Base-by-base conservation (phyloP, 2,888 invertebrate species). In the Epistrophella euchroma region DNA sequence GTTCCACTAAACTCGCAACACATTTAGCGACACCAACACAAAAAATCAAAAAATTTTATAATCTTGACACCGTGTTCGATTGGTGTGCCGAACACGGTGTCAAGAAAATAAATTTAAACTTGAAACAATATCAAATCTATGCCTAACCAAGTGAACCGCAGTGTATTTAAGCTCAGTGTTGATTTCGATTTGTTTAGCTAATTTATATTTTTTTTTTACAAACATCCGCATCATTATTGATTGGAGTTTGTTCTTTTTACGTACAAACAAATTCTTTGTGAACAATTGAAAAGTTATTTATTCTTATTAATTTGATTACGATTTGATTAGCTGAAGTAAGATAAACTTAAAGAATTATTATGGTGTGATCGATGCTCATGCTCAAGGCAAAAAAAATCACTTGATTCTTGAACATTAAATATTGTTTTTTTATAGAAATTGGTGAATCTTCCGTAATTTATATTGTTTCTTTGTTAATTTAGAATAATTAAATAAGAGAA, bases 141-240 rank as follows among this genome's bases (percentile, higher is more conserved):
- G 2, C 17, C 60, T 60, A 22, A 40, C 4, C 22, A 60, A 60
- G 4, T 1, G 15, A 11, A 15, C 37, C 19, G 37, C 5, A 35
- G 0, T 56, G 56, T 56, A 35, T 35, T 35, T 32, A 17, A 32
- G 15, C 4, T 32, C 2, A 40, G 66, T 37, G 35, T 68, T 22
- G 35, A 37, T 52, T 25, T n/a, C 37, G 1, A 2, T 37, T 37
- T 47, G 32, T 19, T 15, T 25, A 47, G 13, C 11, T 25, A 35
- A 52, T 28, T 35, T 32, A 47, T 47, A 32, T 45, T 13, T 45
- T 13, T 35, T 45, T 15, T 35, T 15, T 35, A 4, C 35, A 6
- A 52, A 68, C 50, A 68, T 68, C 68, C 68, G 68, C 37, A 37
- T 52, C 25, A 25, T 40, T 37, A 68, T 52, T 52, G 68, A 68